Evolutionary conservation across 2,888 invertebrate species (phyloP).

Genomic region (Lepas anatifera): DNA sequence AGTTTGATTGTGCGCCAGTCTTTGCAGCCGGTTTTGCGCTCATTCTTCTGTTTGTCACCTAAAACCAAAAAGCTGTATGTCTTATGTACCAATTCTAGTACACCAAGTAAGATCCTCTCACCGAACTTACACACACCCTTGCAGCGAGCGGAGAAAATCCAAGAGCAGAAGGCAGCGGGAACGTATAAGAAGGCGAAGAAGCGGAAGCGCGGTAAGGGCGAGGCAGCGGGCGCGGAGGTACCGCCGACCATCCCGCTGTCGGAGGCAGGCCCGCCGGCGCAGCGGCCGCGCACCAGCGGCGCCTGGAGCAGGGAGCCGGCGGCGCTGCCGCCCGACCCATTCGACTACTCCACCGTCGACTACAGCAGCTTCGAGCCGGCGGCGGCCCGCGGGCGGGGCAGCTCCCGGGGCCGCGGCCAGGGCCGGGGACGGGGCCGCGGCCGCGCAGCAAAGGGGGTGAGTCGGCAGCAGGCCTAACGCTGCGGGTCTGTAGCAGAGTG

Average conservation of each 20-base stretch:
- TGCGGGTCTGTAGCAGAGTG: no score
- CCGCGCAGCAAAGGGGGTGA: not conserved
- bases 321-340: not conserved
- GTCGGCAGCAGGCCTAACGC: no score
- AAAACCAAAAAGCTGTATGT: no score
- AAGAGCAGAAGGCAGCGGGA: not conserved
- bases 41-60: no score
- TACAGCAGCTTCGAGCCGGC: constrained; percentile 17
- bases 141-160: not conserved
- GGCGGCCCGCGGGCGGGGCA: not conserved
- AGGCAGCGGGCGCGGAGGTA: not conserved
- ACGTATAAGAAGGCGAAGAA: not conserved
- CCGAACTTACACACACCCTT: not conserved
- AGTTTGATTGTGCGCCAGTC: no score
- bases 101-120: no score
- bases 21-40: no score
- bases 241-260: not conserved
- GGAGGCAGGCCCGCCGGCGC: not conserved
- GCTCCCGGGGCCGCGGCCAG: not conserved
- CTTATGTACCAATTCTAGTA: no score
- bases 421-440: not conserved
- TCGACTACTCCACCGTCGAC: constrained; percentile 19
- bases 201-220: not conserved
- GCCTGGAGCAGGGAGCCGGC: not conserved
- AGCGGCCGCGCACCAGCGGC: not conserved